Base-by-base conservation (phyloP, 2,797 vertebrate genomes). In the Apodemus agrarius region DNA sequence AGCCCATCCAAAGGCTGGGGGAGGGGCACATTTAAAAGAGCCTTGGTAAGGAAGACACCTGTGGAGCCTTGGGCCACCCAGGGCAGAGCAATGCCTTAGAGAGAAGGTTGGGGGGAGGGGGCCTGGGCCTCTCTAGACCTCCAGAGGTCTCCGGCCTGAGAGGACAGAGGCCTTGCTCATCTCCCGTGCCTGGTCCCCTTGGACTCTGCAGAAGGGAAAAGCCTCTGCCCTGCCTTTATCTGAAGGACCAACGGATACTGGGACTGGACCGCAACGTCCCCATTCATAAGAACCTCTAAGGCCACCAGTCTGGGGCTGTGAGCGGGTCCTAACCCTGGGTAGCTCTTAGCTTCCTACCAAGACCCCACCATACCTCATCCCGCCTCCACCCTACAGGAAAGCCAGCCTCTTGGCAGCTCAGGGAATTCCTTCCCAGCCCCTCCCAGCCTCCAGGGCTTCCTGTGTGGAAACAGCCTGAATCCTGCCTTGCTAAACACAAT, bases 391-490 rank as follows among this genome's bases (percentile, higher is more conserved):
- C 92, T 82, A 54, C 81, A 83, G 97, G 97, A 97, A 97, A 95
- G 49, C 61, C 0, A 0, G 63, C 81, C 82, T 46, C 97, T 67
- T 46, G 46, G 49, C 80, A 1, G 65, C 84, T 82, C 37, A 21
- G 89, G 96, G 94, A 90, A 75, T 72, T 94, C 89, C 89, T 89
- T 83, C 94, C 95, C 61, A 0, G 84, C 85, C 83, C 76, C 72
- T 31, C 92, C 96, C 84, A 16, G 69, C 93, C 89, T 61, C 91
- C 37, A 1, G 9, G 65, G 95, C 59, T 97, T 97, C 96, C 97
- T 95, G 86, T 91, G 94, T 94, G 95, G 97, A 97, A 94, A 69
- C 0, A 40, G 87, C 78, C 94, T 63, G 96, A 85, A 81, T 65
- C 92, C 16, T 61, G 74, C 90, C 95, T 85, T 0, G 1, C 75